phyloP scores from a whole-genome alignment of 2,113 vertebrate species.

The Condylura cristata region DNA sequence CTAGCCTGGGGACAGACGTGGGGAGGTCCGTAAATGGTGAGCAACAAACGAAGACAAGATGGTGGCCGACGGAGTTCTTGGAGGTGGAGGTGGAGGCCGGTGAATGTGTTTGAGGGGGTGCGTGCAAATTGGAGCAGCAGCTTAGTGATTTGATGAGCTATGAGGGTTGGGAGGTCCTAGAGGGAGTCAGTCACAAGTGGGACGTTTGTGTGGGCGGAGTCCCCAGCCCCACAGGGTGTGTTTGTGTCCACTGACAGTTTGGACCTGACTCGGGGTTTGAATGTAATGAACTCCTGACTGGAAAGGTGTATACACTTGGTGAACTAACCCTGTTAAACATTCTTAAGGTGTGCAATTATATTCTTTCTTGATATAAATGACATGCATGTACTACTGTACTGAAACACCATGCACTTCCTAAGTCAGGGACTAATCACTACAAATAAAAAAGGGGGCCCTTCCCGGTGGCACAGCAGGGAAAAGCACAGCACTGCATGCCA shows the following conservation, averaged over 20 bases:
- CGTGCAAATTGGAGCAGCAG: background rate
- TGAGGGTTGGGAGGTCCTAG: background rate
- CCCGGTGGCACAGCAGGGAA: no score
- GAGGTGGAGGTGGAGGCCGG: background rate
- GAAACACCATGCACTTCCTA: background rate
- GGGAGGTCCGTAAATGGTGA: rapidly evolving
- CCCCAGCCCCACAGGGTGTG: rapidly evolving
- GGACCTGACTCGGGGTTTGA: background rate
- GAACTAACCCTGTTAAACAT: background rate
- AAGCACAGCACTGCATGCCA: no score
- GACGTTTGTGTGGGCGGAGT: background rate
- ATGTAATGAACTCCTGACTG: background rate
- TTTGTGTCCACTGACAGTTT: rapidly evolving
- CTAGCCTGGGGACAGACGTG: no score
- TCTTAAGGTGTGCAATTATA: background rate
- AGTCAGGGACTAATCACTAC: background rate
- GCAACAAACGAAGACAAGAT: background rate
- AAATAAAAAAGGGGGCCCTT: background rate
- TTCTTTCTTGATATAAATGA: background rate
- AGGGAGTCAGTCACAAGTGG: background rate
- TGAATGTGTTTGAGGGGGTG: background rate
- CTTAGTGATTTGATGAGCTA: background rate
- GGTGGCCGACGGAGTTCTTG: background rate
- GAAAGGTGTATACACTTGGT: no score
- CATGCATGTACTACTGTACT: background rate